Evolutionary conservation across 2,113 vertebrate species (phyloP).

Genomic region (Paradisaea rubra): DNA sequence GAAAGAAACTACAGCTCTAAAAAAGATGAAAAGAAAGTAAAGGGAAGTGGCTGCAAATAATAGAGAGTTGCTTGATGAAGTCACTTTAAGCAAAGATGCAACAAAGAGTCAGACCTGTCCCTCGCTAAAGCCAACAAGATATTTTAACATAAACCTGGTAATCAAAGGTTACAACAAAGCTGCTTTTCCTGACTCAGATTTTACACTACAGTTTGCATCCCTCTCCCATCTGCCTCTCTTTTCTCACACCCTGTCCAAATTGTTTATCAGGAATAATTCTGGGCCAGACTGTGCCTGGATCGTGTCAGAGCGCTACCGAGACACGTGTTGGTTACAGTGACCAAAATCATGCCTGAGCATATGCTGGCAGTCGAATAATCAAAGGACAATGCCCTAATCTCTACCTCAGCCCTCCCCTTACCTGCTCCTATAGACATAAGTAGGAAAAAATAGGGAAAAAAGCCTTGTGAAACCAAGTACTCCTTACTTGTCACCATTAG

Average conservation of each 20-base stretch:
- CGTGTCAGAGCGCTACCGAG: background rate
- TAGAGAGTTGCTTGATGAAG: background rate
- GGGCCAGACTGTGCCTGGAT: background rate
- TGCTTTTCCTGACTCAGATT: background rate
- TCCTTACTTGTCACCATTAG: background rate
- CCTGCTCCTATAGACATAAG: background rate
- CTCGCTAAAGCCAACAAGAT: background rate
- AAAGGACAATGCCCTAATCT: background rate
- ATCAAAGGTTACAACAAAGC: background rate
- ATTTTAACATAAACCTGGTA: background rate
- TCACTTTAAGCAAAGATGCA: background rate
- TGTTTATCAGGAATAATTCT: background rate
- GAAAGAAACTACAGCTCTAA: background rate
- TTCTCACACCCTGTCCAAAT: background rate
- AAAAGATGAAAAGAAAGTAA: background rate
- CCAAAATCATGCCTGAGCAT: background rate
- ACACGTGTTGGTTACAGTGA: rapidly evolving
- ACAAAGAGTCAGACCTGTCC: background rate
- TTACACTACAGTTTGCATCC: background rate
- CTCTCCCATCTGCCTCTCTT: background rate
- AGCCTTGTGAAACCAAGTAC: background rate
- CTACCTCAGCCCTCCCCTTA: background rate
- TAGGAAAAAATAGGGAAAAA: background rate
- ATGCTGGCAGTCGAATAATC: background rate
- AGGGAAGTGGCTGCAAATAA: background rate